Base-by-base conservation (phyloP, 2,113 vertebrate species). In the Seriola rivoliana region DNA sequence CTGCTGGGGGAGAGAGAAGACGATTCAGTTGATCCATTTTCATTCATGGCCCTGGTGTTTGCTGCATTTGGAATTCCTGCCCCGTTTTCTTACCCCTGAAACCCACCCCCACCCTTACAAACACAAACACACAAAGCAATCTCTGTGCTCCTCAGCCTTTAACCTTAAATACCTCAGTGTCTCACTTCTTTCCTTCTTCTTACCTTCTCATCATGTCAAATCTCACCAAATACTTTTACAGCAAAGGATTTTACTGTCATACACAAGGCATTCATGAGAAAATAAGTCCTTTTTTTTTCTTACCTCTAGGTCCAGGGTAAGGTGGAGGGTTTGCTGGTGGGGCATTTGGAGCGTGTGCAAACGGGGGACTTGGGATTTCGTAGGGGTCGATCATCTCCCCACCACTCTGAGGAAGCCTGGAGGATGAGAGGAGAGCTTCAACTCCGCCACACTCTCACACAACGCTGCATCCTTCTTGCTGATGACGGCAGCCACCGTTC, bases 251-350 rank as follows among this genome's bases (percentile, higher is more conserved):
- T 44, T 16, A 40, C 12, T 60, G 11, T 17, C 19, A 8, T 1
- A 12, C 63, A 63, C 11, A 69, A 29, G 14, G 7, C 21, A 6
- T 63, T 42, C 23, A 5, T 29, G 32, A 42, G 7, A 68, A 57
- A 63, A 13, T 4, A 17, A 3, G 0, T 9, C 0, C 5, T 65
- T 55, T 29, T 42, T 19, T 29, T 71, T 60, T 59, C 85, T 77
- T 69, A 93, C 93, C 93, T 93, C 85, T 92, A 55, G 66, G 89
- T 80, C 93, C 94, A 0, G 92, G 89, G 78, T 96, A 93, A 12
- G 94, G 93, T 44, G 95, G 94, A 21, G 94, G 93, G 66, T 92
- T 92, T 52, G n/a, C 10, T 0, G 90, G 78, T 8, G 93, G 92
- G 21, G 90, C 63, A 8, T 93, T 92, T 11, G 92, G 93, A 46